These are phyloP conservation scores for Anolis apletophallus DNA, from an alignment of 2,797 vertebrate species.

Conservation along the genomic window DNA sequence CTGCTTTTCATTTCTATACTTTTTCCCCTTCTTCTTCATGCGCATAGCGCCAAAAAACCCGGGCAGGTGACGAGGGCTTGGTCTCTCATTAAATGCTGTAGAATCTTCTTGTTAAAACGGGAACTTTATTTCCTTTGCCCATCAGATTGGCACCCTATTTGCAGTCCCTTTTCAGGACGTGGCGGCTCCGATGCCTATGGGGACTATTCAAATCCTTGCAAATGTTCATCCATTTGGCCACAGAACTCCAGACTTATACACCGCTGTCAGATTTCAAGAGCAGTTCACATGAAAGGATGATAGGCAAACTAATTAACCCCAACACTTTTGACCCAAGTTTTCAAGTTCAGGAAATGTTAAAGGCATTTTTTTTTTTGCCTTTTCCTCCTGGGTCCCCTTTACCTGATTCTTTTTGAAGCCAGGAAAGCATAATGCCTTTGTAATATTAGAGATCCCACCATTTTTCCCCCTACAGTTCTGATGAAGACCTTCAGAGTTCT, in stretches of 20 bases:
- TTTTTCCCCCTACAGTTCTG: background rate
- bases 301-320: background rate
- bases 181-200: background rate
- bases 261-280: background rate
- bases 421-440: background rate
- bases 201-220: background rate
- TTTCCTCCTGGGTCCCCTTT: background rate
- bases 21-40: background rate
- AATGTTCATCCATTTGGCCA: background rate
- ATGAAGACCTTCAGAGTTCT: background rate
- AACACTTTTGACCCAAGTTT: background rate
- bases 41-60: background rate
- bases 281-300: background rate
- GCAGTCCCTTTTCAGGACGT: background rate
- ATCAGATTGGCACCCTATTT: background rate
- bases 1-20: no score
- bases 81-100: background rate
- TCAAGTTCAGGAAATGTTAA: background rate
- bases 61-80: background rate
- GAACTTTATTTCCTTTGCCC: background rate
- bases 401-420: background rate
- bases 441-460: background rate
- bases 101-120: background rate
- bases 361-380: background rate
- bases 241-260: background rate